Conservation (phyloP, 2,888 invertebrate genomes). For the Cylloceria caligata region DNA sequence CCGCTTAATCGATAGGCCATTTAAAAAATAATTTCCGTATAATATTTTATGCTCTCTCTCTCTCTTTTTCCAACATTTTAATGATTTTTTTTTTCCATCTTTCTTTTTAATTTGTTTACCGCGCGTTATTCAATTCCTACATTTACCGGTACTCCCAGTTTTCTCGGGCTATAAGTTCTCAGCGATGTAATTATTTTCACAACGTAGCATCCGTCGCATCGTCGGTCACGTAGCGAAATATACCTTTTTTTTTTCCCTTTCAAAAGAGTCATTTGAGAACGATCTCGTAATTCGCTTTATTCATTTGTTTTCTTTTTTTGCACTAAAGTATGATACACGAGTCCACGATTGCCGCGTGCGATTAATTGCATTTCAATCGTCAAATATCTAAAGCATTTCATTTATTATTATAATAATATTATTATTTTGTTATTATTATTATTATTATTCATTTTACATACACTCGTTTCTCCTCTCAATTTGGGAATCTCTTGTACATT, state of each 20-base stretch:
- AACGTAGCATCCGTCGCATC: not conserved
- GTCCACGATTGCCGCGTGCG: slow-evolving; percentile 15
- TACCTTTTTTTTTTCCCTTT: not conserved
- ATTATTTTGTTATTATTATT: slow-evolving; percentile 17
- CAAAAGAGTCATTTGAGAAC: not conserved
- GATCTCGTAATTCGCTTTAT: not conserved
- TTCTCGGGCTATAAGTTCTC: not conserved
- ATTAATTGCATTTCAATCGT: not conserved
- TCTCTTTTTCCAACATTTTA: slow-evolving; percentile 2
- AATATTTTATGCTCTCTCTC: slow-evolving; percentile 7
- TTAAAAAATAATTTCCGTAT: slow-evolving; percentile 54
- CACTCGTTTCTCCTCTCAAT: slow-evolving; percentile 26
- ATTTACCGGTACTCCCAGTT: slow-evolving; percentile 5
- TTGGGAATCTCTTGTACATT: slow-evolving; percentile 27
- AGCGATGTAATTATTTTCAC: not conserved
- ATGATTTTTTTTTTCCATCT: not conserved
- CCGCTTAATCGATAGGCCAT: slow-evolving; percentile 45
- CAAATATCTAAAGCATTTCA: slow-evolving; percentile 40
- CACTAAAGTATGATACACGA: slow-evolving; percentile 15
- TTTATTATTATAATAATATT: no score
- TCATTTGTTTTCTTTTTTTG: not conserved
- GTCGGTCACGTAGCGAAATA: not conserved
- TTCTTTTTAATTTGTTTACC: not conserved
- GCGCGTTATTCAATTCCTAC: slow-evolving; percentile 39
- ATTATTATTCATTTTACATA: slow-evolving; percentile 43